phyloP scores from a whole-genome alignment of 2,113 vertebrate genomes.

The Alligator mississippiensis region DNA sequence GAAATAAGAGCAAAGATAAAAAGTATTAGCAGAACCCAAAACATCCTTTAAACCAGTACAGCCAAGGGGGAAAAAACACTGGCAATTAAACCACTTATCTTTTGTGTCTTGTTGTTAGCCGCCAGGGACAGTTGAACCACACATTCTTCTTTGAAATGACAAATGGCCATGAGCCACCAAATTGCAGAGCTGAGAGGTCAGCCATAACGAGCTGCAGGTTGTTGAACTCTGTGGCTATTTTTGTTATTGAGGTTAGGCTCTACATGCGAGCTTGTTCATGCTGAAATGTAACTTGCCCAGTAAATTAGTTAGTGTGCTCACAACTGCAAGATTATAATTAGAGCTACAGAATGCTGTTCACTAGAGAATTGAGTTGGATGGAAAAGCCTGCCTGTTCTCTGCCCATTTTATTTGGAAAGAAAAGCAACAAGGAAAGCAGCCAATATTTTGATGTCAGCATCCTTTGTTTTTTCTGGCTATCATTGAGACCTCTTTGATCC shows the following conservation, averaged over 20 bases:
- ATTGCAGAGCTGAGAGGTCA: constrained; percentile 52
- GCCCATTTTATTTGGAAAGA: constrained; percentile 68
- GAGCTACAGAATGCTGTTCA: constrained; percentile 60
- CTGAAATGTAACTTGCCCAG: constrained; percentile 50
- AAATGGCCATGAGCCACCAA: constrained; percentile 53
- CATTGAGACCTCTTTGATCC: constrained; percentile 54
- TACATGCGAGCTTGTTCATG: constrained; percentile 33
- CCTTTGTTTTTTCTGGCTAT: constrained; percentile 68
- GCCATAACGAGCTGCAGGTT: constrained; percentile 58
- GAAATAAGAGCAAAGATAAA: background rate
- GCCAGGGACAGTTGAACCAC: constrained; percentile 25
- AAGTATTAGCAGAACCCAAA: background rate
- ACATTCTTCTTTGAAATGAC: constrained; percentile 50
- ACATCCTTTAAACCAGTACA: constrained; percentile 37
- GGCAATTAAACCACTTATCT: constrained; percentile 59
- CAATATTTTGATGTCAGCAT: constrained; percentile 69
- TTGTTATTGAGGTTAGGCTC: constrained; percentile 53
- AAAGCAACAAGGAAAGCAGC: constrained; percentile 55
- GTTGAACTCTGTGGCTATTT: constrained; percentile 62
- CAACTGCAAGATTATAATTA: constrained; percentile 69
- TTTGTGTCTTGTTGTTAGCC: constrained; percentile 39
- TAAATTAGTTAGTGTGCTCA: constrained; percentile 63
- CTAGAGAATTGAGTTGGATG: constrained; percentile 57
- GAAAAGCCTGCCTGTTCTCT: constrained; percentile 42
- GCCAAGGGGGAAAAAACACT: constrained; percentile 39